These are phyloP conservation scores for Oligia latruncula DNA, from an alignment of 2,888 invertebrate genomes.

Conservation along the genomic window DNA sequence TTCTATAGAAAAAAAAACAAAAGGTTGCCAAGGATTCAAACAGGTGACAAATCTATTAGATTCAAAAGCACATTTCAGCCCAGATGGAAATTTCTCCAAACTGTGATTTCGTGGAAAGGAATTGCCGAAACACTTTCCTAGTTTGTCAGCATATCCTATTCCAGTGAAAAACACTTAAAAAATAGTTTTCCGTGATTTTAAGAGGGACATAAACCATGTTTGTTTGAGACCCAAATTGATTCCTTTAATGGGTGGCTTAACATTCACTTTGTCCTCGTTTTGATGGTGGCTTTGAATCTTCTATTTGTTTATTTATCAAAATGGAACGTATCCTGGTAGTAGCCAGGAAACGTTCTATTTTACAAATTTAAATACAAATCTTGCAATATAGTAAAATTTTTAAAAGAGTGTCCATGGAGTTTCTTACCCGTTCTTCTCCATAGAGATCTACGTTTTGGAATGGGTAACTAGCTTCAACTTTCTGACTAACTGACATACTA, in stretches of 20 bases:
- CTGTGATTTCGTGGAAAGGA: background rate
- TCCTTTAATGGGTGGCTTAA: constrained; percentile 30
- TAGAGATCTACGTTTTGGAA: too few relatives aligned
- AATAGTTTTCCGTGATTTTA: constrained; percentile 22
- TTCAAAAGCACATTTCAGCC: background rate
- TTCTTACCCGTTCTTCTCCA: too few relatives aligned
- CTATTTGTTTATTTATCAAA: constrained; percentile 10
- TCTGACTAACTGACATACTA: too few relatives aligned
- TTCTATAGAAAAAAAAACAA: background rate
- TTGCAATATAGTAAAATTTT: too few relatives aligned
- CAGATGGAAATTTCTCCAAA: background rate
- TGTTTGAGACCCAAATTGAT: constrained; percentile 30
- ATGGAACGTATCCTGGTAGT: background rate
- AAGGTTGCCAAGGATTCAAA: background rate
- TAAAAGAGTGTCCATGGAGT: too few relatives aligned
- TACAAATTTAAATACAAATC: background rate
- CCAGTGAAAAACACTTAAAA: background rate
- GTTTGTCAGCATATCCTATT: background rate
- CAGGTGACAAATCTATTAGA: background rate
- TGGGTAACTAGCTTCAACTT: too few relatives aligned
- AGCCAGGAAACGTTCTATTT: too few relatives aligned
- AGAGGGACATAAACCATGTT: constrained; percentile 16
- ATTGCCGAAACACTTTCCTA: background rate
- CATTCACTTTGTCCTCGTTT: constrained; percentile 32
- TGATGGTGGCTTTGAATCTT: constrained; percentile 24